These are phyloP conservation scores for Megaleporinus macrocephalus DNA, from an alignment of 2,113 vertebrate species.

Conservation along the genomic window DNA sequence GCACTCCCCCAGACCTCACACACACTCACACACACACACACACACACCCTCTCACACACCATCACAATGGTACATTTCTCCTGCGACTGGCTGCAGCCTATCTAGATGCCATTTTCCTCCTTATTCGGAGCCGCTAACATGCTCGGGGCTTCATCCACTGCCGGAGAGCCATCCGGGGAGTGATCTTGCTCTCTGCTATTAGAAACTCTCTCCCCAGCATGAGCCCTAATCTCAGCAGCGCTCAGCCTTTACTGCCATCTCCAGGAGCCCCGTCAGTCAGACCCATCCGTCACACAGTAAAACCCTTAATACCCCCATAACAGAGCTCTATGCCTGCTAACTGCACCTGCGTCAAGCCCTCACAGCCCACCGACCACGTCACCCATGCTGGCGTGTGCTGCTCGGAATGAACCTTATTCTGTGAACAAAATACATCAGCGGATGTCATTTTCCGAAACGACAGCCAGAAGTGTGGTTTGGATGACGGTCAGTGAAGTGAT, in stretches of 20 bases:
- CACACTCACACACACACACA: not conserved
- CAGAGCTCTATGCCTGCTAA: not conserved
- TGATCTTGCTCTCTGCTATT: conserved; percentile 19
- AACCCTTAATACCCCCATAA: not conserved
- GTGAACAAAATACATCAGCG: too few species aligned
- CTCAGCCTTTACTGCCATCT: not conserved
- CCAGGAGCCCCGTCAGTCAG: not conserved
- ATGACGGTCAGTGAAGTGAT: too few species aligned
- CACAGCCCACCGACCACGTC: not conserved
- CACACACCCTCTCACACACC: not conserved
- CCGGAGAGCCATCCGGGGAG: not conserved
- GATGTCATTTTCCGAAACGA: too few species aligned
- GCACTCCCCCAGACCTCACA: not conserved
- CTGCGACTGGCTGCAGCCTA: conserved; percentile 25
- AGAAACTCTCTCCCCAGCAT: conserved; percentile 4
- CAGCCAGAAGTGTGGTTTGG: too few species aligned
- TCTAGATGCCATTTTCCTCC: conserved; percentile 38
- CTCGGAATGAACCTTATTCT: too few species aligned
- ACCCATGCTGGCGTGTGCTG: too few species aligned
- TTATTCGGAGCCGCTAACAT: conserved; percentile 1
- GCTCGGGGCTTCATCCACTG: conserved; percentile 4
- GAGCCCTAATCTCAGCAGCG: not conserved
- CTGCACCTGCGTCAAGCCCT: not conserved
- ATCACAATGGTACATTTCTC: conserved; percentile 15
- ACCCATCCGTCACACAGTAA: not conserved